Conservation (phyloP, 2,888 invertebrate genomes). For the Orthonychiurus folsomi region DNA sequence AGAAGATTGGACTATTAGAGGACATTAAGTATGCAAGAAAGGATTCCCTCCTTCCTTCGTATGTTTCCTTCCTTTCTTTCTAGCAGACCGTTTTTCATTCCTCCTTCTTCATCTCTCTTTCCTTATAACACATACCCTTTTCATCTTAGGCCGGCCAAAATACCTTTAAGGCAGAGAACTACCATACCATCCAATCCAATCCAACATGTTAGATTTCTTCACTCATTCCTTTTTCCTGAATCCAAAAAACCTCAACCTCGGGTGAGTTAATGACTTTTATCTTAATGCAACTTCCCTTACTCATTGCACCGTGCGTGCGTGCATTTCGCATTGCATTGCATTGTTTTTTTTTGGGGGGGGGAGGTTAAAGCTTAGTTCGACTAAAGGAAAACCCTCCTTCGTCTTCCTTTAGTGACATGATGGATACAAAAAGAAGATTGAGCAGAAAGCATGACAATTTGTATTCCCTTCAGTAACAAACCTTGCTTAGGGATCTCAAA, state of each 20-base stretch:
- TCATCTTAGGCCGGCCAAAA: constrained; percentile 7
- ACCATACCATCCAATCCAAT: not conserved
- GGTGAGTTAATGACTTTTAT: not conserved
- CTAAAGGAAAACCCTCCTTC: not conserved
- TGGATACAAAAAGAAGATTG: not conserved
- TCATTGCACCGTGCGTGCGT: not conserved
- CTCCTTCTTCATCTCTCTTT: not conserved
- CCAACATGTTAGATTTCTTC: not conserved
- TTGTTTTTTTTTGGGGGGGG: no score
- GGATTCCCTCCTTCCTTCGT: not conserved
- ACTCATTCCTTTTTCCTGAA: not conserved
- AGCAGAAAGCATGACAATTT: constrained; percentile 1
- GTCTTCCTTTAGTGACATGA: not conserved
- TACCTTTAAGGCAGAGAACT: not conserved
- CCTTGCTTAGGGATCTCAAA: no score
- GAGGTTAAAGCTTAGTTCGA: not conserved
- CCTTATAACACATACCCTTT: not conserved
- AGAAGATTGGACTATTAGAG: not conserved
- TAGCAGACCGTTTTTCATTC: not conserved
- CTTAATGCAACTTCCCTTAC: not conserved
- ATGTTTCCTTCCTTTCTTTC: not conserved
- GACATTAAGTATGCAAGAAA: not conserved
- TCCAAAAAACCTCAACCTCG: not conserved
- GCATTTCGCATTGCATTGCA: not conserved
- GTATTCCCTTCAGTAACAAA: not conserved